Evolutionary conservation across 2,888 invertebrate genomes (phyloP), one percentile per base, ranked within the genome.

Genomic region (Dorcus hopei): DNA sequence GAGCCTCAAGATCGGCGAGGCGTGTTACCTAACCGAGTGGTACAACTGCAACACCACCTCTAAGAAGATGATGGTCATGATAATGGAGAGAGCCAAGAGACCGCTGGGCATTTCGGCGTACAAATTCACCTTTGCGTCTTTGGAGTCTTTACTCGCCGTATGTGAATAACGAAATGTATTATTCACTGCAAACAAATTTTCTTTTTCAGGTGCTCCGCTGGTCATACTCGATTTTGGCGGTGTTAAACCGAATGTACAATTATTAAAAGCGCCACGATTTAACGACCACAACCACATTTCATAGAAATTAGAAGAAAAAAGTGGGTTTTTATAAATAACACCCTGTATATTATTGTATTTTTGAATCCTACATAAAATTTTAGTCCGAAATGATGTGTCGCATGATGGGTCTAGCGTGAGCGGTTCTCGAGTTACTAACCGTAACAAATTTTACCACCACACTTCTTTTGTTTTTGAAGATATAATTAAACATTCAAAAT

Each of bases 71-170:
- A 14, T 66, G n/a, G 51, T 63, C 14, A 49, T 64, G 19, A 60
- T 64, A 11, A 66, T 66, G 66, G 64, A 66, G 50, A 55, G 64
- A 38, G 61, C 62, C 9, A 66, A 66, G 45, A 39, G 50, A 52
- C 59, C 59, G 14, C 45, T 59, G 4, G 52, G 45, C 23, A 55
- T 59, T 41, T 54, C 54, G 4, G 48, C 52, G 43, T 55, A 50
- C 33, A 59, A 55, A 42, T 59, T 59, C 16, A 55, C 55, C 3
- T 51, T 23, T 11, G 55, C 55, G 14, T 59, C 59, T 8, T 38
- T 59, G 19, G 51, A 50, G 8, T 59, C 59, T 2, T 38, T 55
- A 9, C 55, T 50, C 14, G 42, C 55, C 51, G 59, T 59, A 51
- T 45, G n/a, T 11, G 9, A 16, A 50, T 11, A 16, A 39, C 11